These are phyloP conservation scores for Catalaphyllia jardinei DNA, from an alignment of 64 coral and sea anemone genomes.

Conservation along the genomic window DNA sequence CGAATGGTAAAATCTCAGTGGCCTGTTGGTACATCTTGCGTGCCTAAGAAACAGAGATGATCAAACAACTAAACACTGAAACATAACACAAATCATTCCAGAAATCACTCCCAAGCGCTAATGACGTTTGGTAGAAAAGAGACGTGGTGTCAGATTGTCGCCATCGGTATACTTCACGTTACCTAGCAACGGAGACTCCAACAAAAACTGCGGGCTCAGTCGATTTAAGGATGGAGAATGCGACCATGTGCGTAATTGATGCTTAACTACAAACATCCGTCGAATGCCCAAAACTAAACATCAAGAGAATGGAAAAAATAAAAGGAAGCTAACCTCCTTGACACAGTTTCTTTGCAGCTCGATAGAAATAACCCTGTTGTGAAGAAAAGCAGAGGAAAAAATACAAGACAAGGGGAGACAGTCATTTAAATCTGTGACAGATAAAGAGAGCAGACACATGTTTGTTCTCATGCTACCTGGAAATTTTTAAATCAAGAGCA, in stretches of 20 bases:
- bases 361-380: slow-evolving; percentile 76
- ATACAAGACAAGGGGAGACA: slow-evolving; percentile 2
- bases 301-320: not conserved
- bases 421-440: slow-evolving; percentile 24
- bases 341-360: slow-evolving; percentile 77
- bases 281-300: not conserved
- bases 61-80: not conserved
- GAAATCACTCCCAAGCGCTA: too few species aligned
- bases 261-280: too few species aligned
- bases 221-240: too few species aligned
- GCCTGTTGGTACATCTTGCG: slow-evolving; percentile 94
- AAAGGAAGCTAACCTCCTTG: slow-evolving; percentile 71
- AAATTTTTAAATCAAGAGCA: not conserved
- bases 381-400: not conserved
- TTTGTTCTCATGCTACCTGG: too few species aligned
- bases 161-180: not conserved
- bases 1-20: slow-evolving; percentile 80
- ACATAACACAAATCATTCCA: too few species aligned
- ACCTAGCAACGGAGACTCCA: not conserved
- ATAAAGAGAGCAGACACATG: too few species aligned
- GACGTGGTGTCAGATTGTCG: too few species aligned
- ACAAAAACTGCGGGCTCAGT: not conserved
- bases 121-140: too few species aligned
- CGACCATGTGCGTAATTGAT: too few species aligned
- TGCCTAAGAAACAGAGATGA: slow-evolving; percentile 69